Evolutionary conservation across 1,140 invertebrate genomes (phyloP), one percentile per base, ranked within the genome.

Genomic region (Pteromalus puparum): DNA sequence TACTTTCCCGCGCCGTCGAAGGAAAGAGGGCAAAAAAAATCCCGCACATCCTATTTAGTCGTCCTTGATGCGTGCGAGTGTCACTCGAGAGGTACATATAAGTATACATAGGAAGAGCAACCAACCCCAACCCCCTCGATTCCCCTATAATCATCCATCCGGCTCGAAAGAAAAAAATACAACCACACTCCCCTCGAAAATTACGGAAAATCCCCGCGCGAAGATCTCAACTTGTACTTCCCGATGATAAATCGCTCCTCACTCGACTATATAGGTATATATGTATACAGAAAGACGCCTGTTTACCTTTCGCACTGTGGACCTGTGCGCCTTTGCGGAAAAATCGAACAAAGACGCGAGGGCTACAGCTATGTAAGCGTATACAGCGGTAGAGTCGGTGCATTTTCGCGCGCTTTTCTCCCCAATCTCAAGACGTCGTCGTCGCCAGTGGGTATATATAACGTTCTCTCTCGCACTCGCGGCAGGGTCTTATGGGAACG

Each of bases 401-500:
- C 53, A 30, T 70, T 70, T 70, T 70, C 67, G 67, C 67, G 67
- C 67, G 67, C 67, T 70, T 75, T 46, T 38, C 73, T 75, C 34
- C 12, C 73, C 67, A 12, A 70, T 70, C 26, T 70, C 67, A n/a
- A 53, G 76, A 26, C 46, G 75, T 77, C 75, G 6, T 53, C 46
- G n/a, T 28, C n/a, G 38, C 7, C 4, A 5, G 34, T 1, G 2
- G 6, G 38, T 42, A 42, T 42, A 65, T 2, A 18, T 5, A 65
- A 18, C 61, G 2, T 18, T 42, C 26, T 26, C 48, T 9, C 53
- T 30, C 30, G 65, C 30, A 38, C 18, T 2, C 10, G 13, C 24
- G 26, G 65, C 65, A 34, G 13, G 70, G 72, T 75, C 70, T 74
- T 75, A 42, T 74, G 80, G 80, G 80, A 74, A 82, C 70, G 12